Percentiles rank a stretch among this genome's conserved stretches.
phyloP scores from a whole-genome alignment of 1,140 invertebrate genomes.

The Pantala flavescens region DNA sequence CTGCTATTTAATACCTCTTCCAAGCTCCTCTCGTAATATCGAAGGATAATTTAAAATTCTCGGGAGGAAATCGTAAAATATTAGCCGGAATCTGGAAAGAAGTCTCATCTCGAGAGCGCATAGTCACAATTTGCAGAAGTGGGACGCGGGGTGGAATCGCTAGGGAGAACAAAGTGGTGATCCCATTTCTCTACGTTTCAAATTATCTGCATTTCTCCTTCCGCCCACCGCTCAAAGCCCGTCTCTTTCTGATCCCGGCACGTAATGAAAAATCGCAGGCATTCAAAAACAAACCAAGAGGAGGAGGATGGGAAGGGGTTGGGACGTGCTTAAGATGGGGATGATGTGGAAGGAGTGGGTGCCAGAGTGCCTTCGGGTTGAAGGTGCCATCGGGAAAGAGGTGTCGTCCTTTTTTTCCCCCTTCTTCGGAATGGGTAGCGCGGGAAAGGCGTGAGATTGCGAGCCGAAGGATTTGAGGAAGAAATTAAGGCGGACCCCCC shows the following conservation, averaged over 20 bases:
- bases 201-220: neutral
- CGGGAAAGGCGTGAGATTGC: neutral
- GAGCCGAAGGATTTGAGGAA: neutral
- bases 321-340: neutral
- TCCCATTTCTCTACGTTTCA: neutral
- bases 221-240: neutral
- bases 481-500: neutral
- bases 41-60: too few relatives aligned
- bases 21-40: too few relatives aligned
- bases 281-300: neutral
- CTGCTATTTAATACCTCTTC: too few relatives aligned
- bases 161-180: neutral
- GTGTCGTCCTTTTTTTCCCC: neutral
- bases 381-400: neutral
- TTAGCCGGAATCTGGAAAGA: too few relatives aligned
- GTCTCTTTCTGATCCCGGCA: slow-evolving; percentile 7
- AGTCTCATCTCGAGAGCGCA: too few relatives aligned
- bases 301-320: neutral
- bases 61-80: too few relatives aligned
- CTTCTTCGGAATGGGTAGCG: neutral
- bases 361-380: neutral
- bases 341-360: neutral
- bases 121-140: too few relatives aligned
- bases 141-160: too few relatives aligned
- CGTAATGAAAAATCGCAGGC: neutral